Percentiles rank a stretch among this genome's conserved stretches.
Conservation (phyloP, 2,113 vertebrate genomes). For the Thomomys bottae region DNA sequence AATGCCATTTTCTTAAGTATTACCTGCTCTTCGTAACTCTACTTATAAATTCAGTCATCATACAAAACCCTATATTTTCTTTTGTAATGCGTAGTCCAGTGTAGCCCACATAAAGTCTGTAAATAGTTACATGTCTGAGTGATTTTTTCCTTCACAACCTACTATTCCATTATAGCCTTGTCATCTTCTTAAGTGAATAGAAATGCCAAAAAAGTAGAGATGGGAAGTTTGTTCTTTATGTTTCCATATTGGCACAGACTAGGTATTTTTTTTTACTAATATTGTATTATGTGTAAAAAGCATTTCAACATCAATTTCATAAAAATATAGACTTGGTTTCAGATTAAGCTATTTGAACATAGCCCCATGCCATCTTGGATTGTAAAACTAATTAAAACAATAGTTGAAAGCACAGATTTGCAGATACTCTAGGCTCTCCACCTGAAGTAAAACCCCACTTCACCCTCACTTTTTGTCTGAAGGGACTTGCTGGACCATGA, state of each 20-base stretch:
- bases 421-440: neutral
- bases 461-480: neutral
- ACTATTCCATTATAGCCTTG: neutral
- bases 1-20: conserved; percentile 1
- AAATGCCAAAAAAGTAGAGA: neutral
- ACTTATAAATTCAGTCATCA: neutral
- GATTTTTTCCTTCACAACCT: neutral
- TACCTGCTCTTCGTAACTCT: neutral
- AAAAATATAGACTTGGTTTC: neutral
- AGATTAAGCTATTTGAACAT: conserved; percentile 5
- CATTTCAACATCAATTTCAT: neutral
- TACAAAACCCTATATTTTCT: neutral
- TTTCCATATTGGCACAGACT: neutral
- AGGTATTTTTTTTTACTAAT: neutral
- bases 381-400: conserved; percentile 24
- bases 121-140: neutral
- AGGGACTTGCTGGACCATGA: neutral
- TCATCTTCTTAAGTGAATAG: neutral
- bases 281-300: neutral
- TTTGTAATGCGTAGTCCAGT: neutral
- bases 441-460: neutral
- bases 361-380: neutral
- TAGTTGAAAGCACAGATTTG: neutral
- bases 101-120: neutral
- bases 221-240: neutral